Base-by-base conservation (phyloP, 2,113 vertebrate species). In the Cygnus buccinator region DNA sequence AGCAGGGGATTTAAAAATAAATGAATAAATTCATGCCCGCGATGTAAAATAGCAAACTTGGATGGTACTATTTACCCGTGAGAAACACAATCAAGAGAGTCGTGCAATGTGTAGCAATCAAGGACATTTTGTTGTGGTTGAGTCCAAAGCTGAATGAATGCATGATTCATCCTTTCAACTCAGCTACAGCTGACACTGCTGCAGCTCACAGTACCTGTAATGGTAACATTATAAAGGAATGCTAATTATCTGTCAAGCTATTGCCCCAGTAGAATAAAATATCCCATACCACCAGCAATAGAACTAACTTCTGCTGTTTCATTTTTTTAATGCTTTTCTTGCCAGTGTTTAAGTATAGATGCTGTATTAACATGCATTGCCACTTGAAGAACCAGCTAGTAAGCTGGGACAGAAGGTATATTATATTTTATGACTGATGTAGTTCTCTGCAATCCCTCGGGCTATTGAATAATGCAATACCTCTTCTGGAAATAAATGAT, bases 401-500 rank as follows among this genome's bases (percentile, higher is more conserved):
- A 86, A 46, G n/a, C 87, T 93, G 83, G 90, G 72, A 93, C 77
- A 92, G 86, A 91, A 95, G 39, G 21, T 70, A 73, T 92, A 89
- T 92, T 89, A 16, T 92, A 70, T 92, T 96, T 90, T 92, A 71
- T 77, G 83, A 73, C 89, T 86, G 65, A 71, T 87, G 50, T 33
- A 75, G 52, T 74, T 86, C 68, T 87, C 61, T 93, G 77, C 77
- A 90, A 39, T 78, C 81, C 84, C 78, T 95, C 0, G 6, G 58
- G 79, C 71, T 91, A 72, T 72, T 89, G 83, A 96, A 95, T 94
- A 92, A 96, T 92, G 78, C 92, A 90, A 66, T 92, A 94, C 6
- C 3, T 87, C 84, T 93, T 78, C 84, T 84, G 62, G 82, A 73
- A 96, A 90, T 94, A 97, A 88, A 68, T 78, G 57, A 87, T 93